Evolutionary conservation across 2,888 invertebrate genomes (phyloP).

Genomic region (Dyspetes luteomarginatus): DNA sequence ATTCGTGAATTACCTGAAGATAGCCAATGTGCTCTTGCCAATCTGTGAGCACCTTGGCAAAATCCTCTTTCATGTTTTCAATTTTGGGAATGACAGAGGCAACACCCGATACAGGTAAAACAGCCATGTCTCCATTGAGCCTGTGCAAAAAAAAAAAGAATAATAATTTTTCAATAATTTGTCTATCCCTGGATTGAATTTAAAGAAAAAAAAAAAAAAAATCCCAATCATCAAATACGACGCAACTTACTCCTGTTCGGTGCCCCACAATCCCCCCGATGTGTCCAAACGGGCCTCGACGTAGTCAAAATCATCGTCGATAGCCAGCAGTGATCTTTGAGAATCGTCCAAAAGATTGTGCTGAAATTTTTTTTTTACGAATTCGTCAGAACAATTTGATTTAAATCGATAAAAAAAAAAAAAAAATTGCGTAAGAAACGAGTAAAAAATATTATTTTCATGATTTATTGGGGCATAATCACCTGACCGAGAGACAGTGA

Average conservation of each 20-base stretch:
- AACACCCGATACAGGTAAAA: conserved; percentile 81
- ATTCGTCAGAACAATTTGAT: background rate
- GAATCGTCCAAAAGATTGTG: conserved; percentile 76
- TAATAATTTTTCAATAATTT: conserved; percentile 11
- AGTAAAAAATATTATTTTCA: too few species aligned
- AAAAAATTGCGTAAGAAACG: background rate
- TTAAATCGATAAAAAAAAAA: background rate
- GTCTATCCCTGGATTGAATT: too few species aligned
- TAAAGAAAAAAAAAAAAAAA: too few species aligned
- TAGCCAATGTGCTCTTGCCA: conserved; percentile 84
- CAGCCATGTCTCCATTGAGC: conserved; percentile 82
- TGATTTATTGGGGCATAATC: conserved; percentile 55
- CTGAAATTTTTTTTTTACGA: conserved; percentile 58
- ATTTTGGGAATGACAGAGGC: conserved; percentile 75
- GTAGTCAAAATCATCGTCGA: conserved; percentile 77
- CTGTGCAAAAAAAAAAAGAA: conserved; percentile 19
- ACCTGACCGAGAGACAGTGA: conserved; percentile 79
- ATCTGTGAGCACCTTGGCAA: conserved; percentile 84
- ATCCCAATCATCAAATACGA: too few species aligned
- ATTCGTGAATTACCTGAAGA: conserved; percentile 81
- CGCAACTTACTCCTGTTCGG: conserved; percentile 83
- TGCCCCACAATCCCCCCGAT: conserved; percentile 76
- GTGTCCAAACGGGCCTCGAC: conserved; percentile 73
- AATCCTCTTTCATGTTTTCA: conserved; percentile 83
- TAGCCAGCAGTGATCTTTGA: conserved; percentile 74